Percentiles rank a stretch among this genome's conserved stretches.
Evolutionary conservation across 2,797 vertebrate genomes (phyloP).

Genomic region (Synaphobranchus kaupii): DNA sequence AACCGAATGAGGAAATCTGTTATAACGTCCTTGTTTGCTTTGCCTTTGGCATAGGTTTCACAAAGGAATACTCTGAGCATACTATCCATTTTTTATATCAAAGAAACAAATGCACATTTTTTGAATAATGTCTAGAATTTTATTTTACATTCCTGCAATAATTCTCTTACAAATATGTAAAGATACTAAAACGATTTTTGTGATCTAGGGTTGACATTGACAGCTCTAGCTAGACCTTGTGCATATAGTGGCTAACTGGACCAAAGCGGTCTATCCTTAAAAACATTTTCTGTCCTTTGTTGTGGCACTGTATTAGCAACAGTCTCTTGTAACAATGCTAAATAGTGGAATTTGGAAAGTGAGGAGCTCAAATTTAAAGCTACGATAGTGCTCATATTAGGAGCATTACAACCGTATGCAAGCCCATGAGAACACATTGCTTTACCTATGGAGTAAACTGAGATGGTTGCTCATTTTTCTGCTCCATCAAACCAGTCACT

Average conservation of each 20-base stretch:
- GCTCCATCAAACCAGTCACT: too few relatives aligned
- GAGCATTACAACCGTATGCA: not conserved
- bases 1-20: not conserved
- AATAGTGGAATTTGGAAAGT: not conserved
- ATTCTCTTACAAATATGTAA: slow-evolving; percentile 48
- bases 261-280: not conserved
- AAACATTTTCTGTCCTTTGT: slow-evolving; percentile 24
- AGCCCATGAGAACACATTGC: not conserved
- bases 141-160: slow-evolving; percentile 45
- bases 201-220: slow-evolving; percentile 33
- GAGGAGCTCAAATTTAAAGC: not conserved
- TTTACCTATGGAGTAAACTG: too few relatives aligned
- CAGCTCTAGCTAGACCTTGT: slow-evolving; percentile 28
- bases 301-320: not conserved
- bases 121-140: slow-evolving; percentile 12
- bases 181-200: slow-evolving; percentile 33
- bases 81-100: not conserved
- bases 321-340: not conserved
- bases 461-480: too few relatives aligned
- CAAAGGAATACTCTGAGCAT: not conserved
- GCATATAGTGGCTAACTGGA: slow-evolving; percentile 8
- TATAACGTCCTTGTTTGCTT: not conserved
- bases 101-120: not conserved
- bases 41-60: not conserved
- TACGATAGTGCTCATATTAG: not conserved